A percentile compares a stretch with the other conserved stretches of the same genome.
These are phyloP conservation scores for Dione juno DNA, from an alignment of 2,888 invertebrate genomes.

Conservation along the genomic window DNA sequence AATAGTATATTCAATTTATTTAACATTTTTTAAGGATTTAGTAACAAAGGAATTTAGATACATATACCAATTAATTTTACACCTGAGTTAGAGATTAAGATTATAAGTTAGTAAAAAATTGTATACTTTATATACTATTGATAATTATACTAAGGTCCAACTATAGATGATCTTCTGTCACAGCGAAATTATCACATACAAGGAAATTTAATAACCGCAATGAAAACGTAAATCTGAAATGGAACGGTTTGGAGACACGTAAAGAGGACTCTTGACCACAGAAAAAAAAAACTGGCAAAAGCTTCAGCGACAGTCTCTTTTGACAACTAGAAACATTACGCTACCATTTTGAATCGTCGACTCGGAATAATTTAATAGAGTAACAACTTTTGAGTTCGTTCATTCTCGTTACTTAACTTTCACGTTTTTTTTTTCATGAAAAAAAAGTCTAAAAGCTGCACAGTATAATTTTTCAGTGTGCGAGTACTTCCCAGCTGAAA, in stretches of 20 bases:
- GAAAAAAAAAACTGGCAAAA: conserved; percentile 52
- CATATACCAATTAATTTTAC: too few species aligned
- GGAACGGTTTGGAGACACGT: conserved; percentile 55
- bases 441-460: conserved; percentile 38
- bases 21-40: neutral
- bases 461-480: conserved; percentile 34
- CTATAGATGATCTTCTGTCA: neutral
- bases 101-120: too few species aligned
- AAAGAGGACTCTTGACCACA: conserved; percentile 58
- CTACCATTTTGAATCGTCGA: conserved; percentile 69
- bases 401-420: conserved; percentile 58
- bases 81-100: too few species aligned
- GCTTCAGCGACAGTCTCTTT: conserved; percentile 56
- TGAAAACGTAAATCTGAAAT: conserved; percentile 18
- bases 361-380: conserved; percentile 80
- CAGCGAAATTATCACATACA: neutral
- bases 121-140: too few species aligned
- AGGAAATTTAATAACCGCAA: conserved; percentile 9
- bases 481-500: conserved; percentile 30
- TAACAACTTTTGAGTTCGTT: conserved; percentile 62
- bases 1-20: conserved; percentile 3
- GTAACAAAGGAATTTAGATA: too few species aligned
- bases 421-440: conserved; percentile 48
- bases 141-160: too few species aligned
- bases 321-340: conserved; percentile 71